Conservation (phyloP, 2,113 vertebrate genomes). For the Sitta europaea region DNA sequence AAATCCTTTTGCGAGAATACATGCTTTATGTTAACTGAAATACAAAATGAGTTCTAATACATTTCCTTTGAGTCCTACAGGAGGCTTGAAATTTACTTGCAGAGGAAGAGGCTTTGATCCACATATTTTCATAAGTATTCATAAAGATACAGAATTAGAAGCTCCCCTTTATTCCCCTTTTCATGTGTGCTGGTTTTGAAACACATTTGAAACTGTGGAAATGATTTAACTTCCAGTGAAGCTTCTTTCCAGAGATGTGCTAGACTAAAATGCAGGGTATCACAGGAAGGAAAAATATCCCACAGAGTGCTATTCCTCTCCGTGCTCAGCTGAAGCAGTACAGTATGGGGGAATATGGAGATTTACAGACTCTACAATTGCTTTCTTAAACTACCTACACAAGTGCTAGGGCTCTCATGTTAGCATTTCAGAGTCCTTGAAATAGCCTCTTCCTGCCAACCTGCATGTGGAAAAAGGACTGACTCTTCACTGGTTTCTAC, state of each 20-base stretch:
- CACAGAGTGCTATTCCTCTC: not conserved
- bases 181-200: slow-evolving; percentile 29
- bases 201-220: slow-evolving; percentile 24
- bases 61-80: slow-evolving; percentile 29
- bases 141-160: slow-evolving; percentile 45
- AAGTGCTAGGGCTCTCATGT: not conserved
- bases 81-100: slow-evolving; percentile 36
- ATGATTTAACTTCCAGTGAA: slow-evolving; percentile 13
- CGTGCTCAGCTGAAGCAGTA: not conserved
- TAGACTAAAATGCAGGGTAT: not conserved
- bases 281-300: not conserved
- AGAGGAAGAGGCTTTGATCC: slow-evolving; percentile 42
- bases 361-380: not conserved
- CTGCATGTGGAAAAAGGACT: not conserved
- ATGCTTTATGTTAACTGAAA: slow-evolving; percentile 5
- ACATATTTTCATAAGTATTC: slow-evolving; percentile 56
- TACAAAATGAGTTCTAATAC: slow-evolving; percentile 21
- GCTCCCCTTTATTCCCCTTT: slow-evolving; percentile 16
- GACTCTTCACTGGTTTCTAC: not conserved
- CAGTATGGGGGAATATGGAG: not conserved
- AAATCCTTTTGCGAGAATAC: not conserved
- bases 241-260: not conserved
- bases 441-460: not conserved
- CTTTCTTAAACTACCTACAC: not conserved
- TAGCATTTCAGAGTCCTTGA: not conserved